Evolutionary conservation across 2,888 invertebrate genomes (phyloP), one percentile per base, ranked within the genome.

Genomic region (Slavum lentiscoides): DNA sequence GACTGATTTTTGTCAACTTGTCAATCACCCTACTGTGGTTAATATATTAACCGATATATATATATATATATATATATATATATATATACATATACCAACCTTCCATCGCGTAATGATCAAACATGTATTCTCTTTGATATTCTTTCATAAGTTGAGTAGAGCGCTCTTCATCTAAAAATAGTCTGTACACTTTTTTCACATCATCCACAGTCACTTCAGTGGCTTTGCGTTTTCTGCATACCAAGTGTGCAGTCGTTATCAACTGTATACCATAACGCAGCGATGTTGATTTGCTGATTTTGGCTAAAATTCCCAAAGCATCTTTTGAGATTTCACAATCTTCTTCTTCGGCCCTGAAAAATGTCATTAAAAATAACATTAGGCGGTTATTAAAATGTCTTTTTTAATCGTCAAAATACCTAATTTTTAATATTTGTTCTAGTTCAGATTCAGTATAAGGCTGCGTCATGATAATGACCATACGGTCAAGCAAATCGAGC

Each of bases 221-320:
- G 0, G 94, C 94, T 88, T 97, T 97, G 84, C 97, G 90, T 84
- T 95, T 92, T 69, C 93, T 90, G 77, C 96, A 92, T n/a, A 98
- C 95, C n/a, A 99, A 91, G 84, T 94, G 94, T 0, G 98, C 94
- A 0, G 97, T 95, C 55, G 97, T 97, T 84, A 99, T 98, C 55
- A 99, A 90, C 86, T 99, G 99, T 86, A 99, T 98, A 53, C 97
- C 95, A 88, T 99, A 99, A 82, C 99, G 91, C 19, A 99, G 89
- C 0, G 97, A 97, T 0, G 98, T 96, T 86, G 97, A 96, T 17
- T 92, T 91, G 0, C 97, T 97, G 66, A 99, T 96, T 76, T 95
- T 91, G 0, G 98, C 97, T 61, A 99, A 88, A 13, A 98, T 94
- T 0, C 92, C 92, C 77, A 98, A 86, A 0, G 97, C 98, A 86